Conservation (phyloP, 2,797 vertebrate species). For the Sarcoramphus papa region DNA sequence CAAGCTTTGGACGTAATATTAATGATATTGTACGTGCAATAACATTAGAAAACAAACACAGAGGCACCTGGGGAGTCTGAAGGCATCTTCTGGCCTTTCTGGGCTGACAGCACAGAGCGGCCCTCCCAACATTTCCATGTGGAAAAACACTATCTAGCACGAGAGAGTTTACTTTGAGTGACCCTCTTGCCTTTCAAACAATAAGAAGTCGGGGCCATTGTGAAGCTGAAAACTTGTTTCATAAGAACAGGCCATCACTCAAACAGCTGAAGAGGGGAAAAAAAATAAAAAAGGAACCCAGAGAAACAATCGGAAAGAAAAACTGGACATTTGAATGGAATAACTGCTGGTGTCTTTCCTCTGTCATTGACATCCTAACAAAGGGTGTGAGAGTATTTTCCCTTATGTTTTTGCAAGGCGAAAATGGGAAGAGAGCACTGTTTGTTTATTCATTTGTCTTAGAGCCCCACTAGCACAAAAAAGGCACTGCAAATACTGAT, state of each 20-base stretch:
- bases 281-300: not conserved
- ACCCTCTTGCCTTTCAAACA: slow-evolving; percentile 46
- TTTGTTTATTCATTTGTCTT: not conserved
- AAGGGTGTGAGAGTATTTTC: not conserved
- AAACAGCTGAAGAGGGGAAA: not conserved
- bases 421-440: not conserved
- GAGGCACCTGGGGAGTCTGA: slow-evolving; percentile 28
- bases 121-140: slow-evolving; percentile 14
- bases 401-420: not conserved
- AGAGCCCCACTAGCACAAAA: not conserved
- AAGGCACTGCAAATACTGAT: not conserved
- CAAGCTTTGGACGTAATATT: slow-evolving; percentile 38
- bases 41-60: slow-evolving; percentile 53
- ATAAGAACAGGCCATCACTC: not conserved
- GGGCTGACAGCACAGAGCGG: not conserved
- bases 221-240: not conserved
- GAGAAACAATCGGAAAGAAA: slow-evolving; percentile 24
- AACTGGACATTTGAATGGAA: slow-evolving; percentile 6
- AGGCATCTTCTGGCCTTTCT: slow-evolving; percentile 37
- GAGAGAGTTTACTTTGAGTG: slow-evolving; percentile 50
- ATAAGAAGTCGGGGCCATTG: slow-evolving; percentile 23
- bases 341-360: not conserved
- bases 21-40: not conserved
- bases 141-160: slow-evolving; percentile 6
- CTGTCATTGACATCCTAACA: not conserved